Percentiles rank a stretch among this genome's conserved stretches.
These are phyloP conservation scores for Ligdia adustata DNA, from an alignment of 2,888 invertebrate genomes.

Conservation along the genomic window DNA sequence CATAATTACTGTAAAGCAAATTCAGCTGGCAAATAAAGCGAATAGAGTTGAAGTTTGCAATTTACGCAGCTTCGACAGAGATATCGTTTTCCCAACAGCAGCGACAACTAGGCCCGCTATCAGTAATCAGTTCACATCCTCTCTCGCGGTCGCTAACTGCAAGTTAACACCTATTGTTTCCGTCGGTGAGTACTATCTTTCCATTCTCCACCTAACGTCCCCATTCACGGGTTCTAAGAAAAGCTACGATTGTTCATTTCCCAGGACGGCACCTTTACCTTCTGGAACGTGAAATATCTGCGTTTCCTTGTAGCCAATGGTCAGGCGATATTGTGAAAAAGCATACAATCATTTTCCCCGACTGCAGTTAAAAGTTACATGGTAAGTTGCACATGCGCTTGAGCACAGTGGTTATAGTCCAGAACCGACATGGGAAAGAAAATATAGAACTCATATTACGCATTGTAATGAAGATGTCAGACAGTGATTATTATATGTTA, in stretches of 20 bases:
- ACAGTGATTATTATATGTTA: constrained; percentile 15
- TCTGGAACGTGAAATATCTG: constrained; percentile 43
- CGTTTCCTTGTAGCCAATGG: constrained; percentile 26
- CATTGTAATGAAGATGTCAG: constrained; percentile 38
- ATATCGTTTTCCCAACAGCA: constrained; percentile 29
- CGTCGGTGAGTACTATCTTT: constrained; percentile 55
- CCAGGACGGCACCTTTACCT: constrained; percentile 60
- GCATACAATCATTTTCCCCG: constrained; percentile 4
- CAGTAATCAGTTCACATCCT: constrained; percentile 62
- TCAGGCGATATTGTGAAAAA: constrained; percentile 23
- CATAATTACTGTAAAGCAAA: not conserved
- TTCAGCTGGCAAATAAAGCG: not conserved
- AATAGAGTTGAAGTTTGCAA: constrained; percentile 6
- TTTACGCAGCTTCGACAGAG: constrained; percentile 9
- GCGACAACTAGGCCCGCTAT: constrained; percentile 31
- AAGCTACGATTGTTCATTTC: constrained; percentile 61
- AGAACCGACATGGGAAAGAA: constrained; percentile 76
- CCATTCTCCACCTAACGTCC: constrained; percentile 55
- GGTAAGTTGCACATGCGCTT: constrained; percentile 47
- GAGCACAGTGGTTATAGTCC: constrained; percentile 61
- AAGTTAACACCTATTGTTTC: constrained; percentile 70
- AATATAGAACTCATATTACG: constrained; percentile 55
- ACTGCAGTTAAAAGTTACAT: constrained; percentile 38
- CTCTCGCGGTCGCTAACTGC: constrained; percentile 55
- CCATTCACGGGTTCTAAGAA: constrained; percentile 62